Conservation (phyloP, 2,888 invertebrate species). For the Cosmorhoe ocellata region DNA sequence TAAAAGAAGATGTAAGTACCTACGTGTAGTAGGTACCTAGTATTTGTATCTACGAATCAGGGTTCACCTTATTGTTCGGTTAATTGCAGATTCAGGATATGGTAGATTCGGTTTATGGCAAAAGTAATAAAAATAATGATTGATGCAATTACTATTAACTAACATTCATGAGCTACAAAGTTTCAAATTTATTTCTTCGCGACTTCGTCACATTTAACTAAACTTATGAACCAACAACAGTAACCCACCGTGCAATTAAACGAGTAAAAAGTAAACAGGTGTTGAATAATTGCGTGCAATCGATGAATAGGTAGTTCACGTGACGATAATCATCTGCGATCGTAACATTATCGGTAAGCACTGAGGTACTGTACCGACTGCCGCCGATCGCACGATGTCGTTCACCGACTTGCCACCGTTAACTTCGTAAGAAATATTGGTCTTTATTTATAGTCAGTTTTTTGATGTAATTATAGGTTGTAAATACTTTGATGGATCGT, state of each 20-base stretch:
- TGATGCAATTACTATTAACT: too few species aligned
- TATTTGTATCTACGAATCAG: too few species aligned
- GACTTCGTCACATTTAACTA: background rate
- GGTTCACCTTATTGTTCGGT: too few species aligned
- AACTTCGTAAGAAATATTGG: slow-evolving; percentile 30
- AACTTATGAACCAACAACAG: slow-evolving; percentile 1
- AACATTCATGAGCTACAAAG: too few species aligned
- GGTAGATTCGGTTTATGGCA: too few species aligned
- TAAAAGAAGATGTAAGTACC: too few species aligned
- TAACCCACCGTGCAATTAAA: slow-evolving; percentile 8
- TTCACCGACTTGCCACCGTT: slow-evolving; percentile 58
- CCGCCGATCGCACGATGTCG: slow-evolving; percentile 58
- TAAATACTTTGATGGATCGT: background rate
- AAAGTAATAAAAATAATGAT: too few species aligned
- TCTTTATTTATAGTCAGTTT: background rate
- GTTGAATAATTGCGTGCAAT: slow-evolving; percentile 19
- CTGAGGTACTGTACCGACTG: slow-evolving; percentile 27
- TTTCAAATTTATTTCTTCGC: too few species aligned
- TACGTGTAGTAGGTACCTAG: too few species aligned
- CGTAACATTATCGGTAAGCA: slow-evolving; percentile 41
- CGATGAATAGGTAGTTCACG: slow-evolving; percentile 30
- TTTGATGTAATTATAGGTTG: slow-evolving; percentile 8
- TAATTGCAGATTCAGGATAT: too few species aligned
- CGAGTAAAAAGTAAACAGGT: slow-evolving; percentile 15
- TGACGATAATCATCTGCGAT: slow-evolving; percentile 40